Evolutionary conservation across 2,888 invertebrate species (phyloP), one percentile per base, ranked within the genome.

Genomic region (Linyphia triangularis): DNA sequence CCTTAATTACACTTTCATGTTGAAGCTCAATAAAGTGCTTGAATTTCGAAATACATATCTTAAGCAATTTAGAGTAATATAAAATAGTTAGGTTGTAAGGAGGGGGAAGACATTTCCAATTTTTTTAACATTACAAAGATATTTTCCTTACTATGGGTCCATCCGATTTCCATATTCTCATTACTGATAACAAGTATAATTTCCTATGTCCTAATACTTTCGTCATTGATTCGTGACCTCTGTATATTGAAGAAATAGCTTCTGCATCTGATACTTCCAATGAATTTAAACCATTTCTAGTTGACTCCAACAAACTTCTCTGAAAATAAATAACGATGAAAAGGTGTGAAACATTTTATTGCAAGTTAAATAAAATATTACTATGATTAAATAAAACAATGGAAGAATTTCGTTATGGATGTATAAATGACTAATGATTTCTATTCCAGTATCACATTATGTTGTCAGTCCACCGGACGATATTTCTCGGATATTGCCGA

Each of bases 181-280:
- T 94, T 83, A 95, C 94, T 86, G 96, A 95, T 93, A 96, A 96
- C 90, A 97, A 93, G 90, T 95, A 95, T 86, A 96, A 94, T 92
- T 95, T 95, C 19, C 97, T 93, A 72, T 95, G 95, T 40, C 94
- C 94, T 90, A 97, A 94, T 90, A 97, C 96, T 22, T 95, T 94
- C 94, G 95, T 95, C 95, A 97, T 96, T 65, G 96, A 95, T 92
- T 96, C 95, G 93, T 97, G 96, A 13, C 96, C 96, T 90, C 96
- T 94, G 94, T 95, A 95, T 92, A 97, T 94, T 90, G 95, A 95
- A 90, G 95, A 95, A 69, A 97, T 94, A 88, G 96, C 96, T 93
- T 96, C 96, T 90, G 95, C 95, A 93, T 97, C 97, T 84, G 96
- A 96, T 93, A 96, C 95, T 92, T 95, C 95, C 26, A 86, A 26